Base-by-base conservation (phyloP, 1,140 invertebrate genomes). In the Anoplolepis gracilipes region DNA sequence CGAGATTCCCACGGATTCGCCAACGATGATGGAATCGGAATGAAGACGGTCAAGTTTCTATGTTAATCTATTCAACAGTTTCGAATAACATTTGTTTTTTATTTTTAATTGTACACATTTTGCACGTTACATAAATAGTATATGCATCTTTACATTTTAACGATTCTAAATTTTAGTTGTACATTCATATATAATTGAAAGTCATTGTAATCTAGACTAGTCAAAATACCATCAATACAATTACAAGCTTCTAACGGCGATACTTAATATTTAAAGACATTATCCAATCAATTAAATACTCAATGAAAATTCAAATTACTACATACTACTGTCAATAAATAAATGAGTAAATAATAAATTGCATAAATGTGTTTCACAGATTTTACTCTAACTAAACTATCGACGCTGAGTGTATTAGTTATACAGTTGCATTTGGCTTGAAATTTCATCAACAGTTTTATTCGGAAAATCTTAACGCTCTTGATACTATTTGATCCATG, bases 1-100 rank as follows among this genome's bases (percentile, higher is more conserved):
- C 39, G 79, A 62, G 57, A 85, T 88, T 88, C 36, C 85, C 46
- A 25, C 11, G 62, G 70, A 76, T 72, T 73, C 39, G 75, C 73
- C 57, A 69, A 55, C 53, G 53, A 84, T 53, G 72, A 69, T 82
- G 62, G 59, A 39, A 57, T 39, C 33, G 53, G 42, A 33, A 73
- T 62, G 69, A 57, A 72, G 65, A 73, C 84, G 57, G 7, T 46
- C 10, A 30, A 42, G 67, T 59, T 30, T 81, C 36, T 4, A 33
- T 22, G n/a, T 6, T 5, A 59, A 62, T 53, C 8, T n/a, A 25
- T 16, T 46, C 49, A n/a, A 64, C 36, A 5, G 36, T 25, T 49
- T 5, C 16, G 46, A 16, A 19, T 42, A 61, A n/a, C 16, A 5
- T 28, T 19, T 5, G 8, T 33, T 49, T 42, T 33, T 2, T 25